Base-by-base conservation (phyloP, 2,888 invertebrate genomes). In the Julus scanicus region DNA sequence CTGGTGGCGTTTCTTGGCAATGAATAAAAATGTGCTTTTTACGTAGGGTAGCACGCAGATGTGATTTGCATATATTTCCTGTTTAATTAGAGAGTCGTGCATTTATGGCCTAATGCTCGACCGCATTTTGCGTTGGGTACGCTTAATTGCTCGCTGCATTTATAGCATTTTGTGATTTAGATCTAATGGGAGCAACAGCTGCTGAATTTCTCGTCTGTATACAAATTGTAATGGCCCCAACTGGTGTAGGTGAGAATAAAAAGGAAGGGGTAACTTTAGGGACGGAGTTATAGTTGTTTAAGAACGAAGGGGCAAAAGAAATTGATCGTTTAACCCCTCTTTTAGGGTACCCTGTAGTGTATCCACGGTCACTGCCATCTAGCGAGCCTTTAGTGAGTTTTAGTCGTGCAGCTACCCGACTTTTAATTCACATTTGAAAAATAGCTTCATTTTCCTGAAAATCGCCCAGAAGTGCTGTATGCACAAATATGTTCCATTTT, bases 31-130 rank as follows among this genome's bases (percentile, higher is more conserved):
- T 53, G 53, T 11, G 15, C 53, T 9, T 53, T 53, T 11, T 2
- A 11, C 53, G 48, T 44, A 13, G 53, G 53, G 53, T 53, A 44
- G 44, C 44, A 44, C 13, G 9, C 11, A 2, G 53, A 53, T 53
- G 53, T 53, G 53, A 53, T 53, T 53, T 53, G 53, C 53, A 53
- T 53, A 53, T 53, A 53, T 53, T 53, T 53, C 53, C 53, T 53
- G 53, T 53, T 53, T 53, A 53, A 53, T 53, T 53, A 53, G 53
- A 53, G 53, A 53, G 53, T 53, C 53, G 53, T 53, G 53, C 53
- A 53, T 53, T 53, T 53, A 53, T 53, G 53, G 53, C 53, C 53
- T 53, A 53, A 53, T 53, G 53, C 53, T 53, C 53, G 6, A 53
- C 53, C 53, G 53, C 53, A 53, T 53, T 53, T 17, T 53, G 53